These are phyloP conservation scores for Melipona quadrifasciata DNA, from an alignment of 1,140 invertebrate species.

Conservation along the genomic window DNA sequence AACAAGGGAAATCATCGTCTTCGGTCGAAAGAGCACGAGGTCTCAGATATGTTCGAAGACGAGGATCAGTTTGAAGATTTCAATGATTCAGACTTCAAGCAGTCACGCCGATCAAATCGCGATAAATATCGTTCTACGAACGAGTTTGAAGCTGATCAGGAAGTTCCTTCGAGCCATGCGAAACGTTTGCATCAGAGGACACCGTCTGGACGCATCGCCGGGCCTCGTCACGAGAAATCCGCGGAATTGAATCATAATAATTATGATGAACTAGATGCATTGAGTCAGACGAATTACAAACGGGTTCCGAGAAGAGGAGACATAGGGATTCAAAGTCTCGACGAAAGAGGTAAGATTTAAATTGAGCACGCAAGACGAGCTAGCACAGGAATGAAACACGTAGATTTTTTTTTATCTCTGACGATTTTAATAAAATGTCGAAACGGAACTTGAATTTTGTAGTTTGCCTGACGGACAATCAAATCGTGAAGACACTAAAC, in stretches of 20 bases:
- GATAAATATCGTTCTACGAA: neutral
- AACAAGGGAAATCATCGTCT: neutral
- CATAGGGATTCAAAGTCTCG: slow-evolving; percentile 87
- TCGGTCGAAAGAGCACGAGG: neutral
- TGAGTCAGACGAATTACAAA: neutral
- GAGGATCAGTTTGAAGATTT: neutral
- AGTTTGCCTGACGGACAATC: slow-evolving; percentile 82
- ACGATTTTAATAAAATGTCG: neutral
- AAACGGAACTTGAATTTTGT: slow-evolving; percentile 62
- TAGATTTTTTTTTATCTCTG: neutral
- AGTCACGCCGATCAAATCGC: neutral
- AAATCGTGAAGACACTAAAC: slow-evolving; percentile 86
- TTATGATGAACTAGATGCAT: neutral
- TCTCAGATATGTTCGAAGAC: neutral
- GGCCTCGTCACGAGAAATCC: neutral
- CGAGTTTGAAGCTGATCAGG: neutral
- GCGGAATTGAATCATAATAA: neutral
- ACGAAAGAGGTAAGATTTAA: slow-evolving; percentile 83
- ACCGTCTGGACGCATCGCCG: neutral
- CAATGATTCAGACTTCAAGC: neutral
- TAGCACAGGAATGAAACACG: neutral
- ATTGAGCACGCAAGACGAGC: neutral
- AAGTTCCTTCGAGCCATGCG: neutral
- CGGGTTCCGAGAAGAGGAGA: slow-evolving; percentile 84
- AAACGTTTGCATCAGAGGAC: neutral